Evolutionary conservation across 2,888 invertebrate genomes (phyloP).

Genomic region (Macrophya annulata): DNA sequence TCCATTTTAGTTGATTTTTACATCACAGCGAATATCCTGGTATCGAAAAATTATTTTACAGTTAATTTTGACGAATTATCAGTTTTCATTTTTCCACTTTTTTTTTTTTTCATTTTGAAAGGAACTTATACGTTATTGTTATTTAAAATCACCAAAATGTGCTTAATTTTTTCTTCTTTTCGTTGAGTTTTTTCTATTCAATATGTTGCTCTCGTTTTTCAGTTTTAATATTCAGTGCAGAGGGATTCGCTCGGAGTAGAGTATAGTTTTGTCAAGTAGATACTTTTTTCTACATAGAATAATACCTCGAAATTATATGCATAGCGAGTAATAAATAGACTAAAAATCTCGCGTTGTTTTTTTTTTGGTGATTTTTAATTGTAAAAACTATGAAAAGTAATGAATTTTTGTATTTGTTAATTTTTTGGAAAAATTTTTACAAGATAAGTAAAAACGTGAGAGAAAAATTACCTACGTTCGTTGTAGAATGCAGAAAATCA

Average conservation of each 20-base stretch:
- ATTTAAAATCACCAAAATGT: not conserved
- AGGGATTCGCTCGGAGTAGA: not conserved
- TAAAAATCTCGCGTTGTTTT: not conserved
- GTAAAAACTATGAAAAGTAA: too few species aligned
- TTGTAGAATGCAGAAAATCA: not conserved
- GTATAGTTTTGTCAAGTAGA: not conserved
- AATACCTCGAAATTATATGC: not conserved
- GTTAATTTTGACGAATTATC: not conserved
- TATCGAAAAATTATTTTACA: not conserved
- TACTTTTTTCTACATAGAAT: not conserved
- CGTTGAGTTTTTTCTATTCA: not conserved
- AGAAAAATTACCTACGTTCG: not conserved
- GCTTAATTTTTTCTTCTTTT: not conserved
- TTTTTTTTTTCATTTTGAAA: not conserved
- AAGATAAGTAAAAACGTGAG: not conserved
- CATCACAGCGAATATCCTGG: not conserved
- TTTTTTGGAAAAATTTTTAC: not conserved
- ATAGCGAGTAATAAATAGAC: not conserved
- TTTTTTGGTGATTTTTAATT: not conserved
- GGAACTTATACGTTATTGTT: not conserved
- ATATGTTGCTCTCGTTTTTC: not conserved
- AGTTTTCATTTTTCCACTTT: not conserved
- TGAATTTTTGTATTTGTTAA: not conserved
- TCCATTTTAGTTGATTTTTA: not conserved
- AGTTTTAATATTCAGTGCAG: not conserved